phyloP scores from a whole-genome alignment of 2,797 vertebrate genomes.

The Anguilla megastoma region DNA sequence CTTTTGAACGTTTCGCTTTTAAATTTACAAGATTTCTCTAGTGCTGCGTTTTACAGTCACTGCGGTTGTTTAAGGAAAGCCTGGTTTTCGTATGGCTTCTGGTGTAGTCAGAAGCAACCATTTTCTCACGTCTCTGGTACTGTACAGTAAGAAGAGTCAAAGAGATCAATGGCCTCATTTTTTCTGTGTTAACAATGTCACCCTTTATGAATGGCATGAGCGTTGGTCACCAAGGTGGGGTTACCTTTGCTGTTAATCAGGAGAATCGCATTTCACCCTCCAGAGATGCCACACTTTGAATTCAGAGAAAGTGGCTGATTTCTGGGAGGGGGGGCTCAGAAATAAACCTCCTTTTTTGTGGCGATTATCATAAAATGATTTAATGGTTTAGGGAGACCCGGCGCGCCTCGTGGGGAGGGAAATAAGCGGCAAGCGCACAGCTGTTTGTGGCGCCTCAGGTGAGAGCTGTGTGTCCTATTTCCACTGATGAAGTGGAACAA shows the following conservation, averaged over 20 bases:
- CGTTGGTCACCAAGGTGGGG: neutral
- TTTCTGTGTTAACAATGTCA: neutral
- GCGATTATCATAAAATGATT: slow-evolving; percentile 27
- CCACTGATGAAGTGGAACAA: slow-evolving; percentile 1
- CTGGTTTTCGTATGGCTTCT: slow-evolving; percentile 36
- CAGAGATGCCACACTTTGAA: neutral
- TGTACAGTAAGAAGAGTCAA: slow-evolving; percentile 27
- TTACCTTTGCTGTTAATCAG: neutral
- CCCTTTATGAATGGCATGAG: neutral
- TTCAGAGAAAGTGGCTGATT: neutral
- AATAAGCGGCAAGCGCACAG: neutral
- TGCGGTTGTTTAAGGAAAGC: slow-evolving; percentile 5
- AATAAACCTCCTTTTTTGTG: neutral
- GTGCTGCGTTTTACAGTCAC: slow-evolving; percentile 26
- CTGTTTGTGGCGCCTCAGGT: slow-evolving; percentile 18
- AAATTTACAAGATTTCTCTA: neutral
- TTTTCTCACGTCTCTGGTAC: neutral
- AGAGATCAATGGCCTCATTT: neutral
- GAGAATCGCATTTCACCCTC: neutral
- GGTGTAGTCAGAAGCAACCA: slow-evolving; percentile 23
- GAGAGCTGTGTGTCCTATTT: slow-evolving; percentile 3
- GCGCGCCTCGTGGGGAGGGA: neutral
- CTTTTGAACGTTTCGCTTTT: neutral
- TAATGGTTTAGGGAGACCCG: neutral
- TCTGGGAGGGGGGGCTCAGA: neutral